Conservation (phyloP, 2,113 vertebrate genomes). For the Podarcis muralis region DNA sequence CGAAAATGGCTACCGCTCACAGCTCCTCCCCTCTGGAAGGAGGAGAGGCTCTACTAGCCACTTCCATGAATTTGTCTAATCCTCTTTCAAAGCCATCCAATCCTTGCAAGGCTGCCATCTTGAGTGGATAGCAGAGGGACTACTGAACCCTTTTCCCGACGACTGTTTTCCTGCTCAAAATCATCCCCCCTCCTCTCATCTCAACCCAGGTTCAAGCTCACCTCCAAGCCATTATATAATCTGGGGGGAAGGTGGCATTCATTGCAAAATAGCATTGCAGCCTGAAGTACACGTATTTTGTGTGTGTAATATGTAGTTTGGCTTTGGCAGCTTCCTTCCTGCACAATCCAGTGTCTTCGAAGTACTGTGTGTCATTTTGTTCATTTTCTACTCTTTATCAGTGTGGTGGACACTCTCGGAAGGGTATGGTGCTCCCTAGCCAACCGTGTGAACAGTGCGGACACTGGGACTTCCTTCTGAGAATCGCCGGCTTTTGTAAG, state of each 20-base stretch:
- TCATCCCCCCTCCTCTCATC: too few relatives aligned
- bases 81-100: too few relatives aligned
- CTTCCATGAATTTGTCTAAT: too few relatives aligned
- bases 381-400: background rate
- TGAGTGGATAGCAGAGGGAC: too few relatives aligned
- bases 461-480: background rate
- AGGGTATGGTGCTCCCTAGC: background rate
- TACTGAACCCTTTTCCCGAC: too few relatives aligned
- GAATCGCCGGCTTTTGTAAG: background rate
- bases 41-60: too few relatives aligned
- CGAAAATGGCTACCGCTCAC: rapidly evolving
- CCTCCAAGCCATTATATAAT: too few relatives aligned
- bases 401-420: background rate
- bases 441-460: background rate
- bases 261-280: background rate
- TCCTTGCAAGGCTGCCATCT: too few relatives aligned
- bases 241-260: background rate
- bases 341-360: background rate
- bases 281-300: background rate
- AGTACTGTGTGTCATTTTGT: background rate
- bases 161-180: too few relatives aligned
- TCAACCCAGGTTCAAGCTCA: too few relatives aligned
- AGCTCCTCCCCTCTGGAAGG: too few relatives aligned
- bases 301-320: background rate
- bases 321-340: background rate